Conservation (phyloP, 2,797 vertebrate species). For the Pantherophis alleghaniensis region DNA sequence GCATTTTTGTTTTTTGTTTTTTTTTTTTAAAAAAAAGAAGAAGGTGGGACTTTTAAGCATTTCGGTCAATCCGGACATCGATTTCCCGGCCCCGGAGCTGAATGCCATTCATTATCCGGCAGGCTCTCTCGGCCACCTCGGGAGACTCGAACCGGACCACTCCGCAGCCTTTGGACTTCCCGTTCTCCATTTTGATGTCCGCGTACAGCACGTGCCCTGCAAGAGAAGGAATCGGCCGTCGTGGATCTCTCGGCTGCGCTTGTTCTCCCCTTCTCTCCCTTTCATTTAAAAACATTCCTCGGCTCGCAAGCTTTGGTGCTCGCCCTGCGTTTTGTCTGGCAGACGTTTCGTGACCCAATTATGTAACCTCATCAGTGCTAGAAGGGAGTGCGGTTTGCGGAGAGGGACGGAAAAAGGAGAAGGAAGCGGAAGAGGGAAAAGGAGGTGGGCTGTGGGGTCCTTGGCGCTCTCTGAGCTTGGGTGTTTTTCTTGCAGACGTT, state of each 20-base stretch:
- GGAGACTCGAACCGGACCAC: slow-evolving; percentile 95
- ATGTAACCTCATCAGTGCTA: no score
- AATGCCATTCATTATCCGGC: slow-evolving; percentile 94
- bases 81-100: slow-evolving; percentile 94
- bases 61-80: slow-evolving; percentile 94
- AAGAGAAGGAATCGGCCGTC: not conserved
- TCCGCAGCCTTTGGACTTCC: slow-evolving; percentile 96
- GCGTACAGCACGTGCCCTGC: slow-evolving; percentile 94
- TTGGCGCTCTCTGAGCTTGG: no score
- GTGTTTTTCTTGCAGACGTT: no score
- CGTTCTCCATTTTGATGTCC: slow-evolving; percentile 98
- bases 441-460: no score
- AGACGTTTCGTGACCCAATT: no score
- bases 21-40: slow-evolving; percentile 4
- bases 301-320: not conserved
- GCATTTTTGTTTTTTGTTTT: slow-evolving; percentile 38
- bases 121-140: slow-evolving; percentile 91
- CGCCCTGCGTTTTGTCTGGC: no score
- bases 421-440: no score
- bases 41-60: slow-evolving; percentile 76
- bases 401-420: no score
- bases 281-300: not conserved
- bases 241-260: not conserved
- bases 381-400: no score
- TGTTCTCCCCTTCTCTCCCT: accelerated